Conservation (phyloP, 2,888 invertebrate species). For the Scaptomyza polygonia region DNA sequence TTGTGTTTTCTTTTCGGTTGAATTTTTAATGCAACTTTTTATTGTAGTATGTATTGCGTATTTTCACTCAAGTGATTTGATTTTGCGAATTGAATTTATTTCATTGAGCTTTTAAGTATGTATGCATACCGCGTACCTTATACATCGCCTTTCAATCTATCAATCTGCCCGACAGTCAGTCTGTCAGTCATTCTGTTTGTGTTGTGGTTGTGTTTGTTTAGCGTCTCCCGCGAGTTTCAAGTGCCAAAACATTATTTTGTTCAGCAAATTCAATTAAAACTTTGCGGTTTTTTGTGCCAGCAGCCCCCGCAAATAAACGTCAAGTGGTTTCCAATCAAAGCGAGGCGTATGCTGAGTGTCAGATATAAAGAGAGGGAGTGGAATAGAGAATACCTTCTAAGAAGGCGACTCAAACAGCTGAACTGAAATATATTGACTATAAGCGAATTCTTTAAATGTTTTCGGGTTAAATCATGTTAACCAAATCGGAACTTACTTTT, state of each 20-base stretch:
- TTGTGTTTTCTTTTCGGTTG: constrained; percentile 41
- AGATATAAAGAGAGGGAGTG: neutral
- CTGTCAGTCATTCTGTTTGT: constrained; percentile 36
- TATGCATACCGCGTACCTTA: constrained; percentile 62
- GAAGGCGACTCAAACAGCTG: constrained; percentile 14
- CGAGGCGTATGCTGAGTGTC: constrained; percentile 35
- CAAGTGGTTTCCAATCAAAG: constrained; percentile 66
- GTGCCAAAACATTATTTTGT: constrained; percentile 79
- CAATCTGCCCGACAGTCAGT: constrained; percentile 39
- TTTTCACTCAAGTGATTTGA: constrained; percentile 75
- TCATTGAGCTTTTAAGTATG: constrained; percentile 60
- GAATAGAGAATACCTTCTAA: neutral
- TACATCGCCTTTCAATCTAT: constrained; percentile 32
- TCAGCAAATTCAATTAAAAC: constrained; percentile 78
- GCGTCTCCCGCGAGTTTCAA: constrained; percentile 77
- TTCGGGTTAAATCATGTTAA: neutral
- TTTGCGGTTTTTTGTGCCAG: constrained; percentile 71
- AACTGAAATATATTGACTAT: constrained; percentile 1
- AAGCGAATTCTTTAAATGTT: neutral
- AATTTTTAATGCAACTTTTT: constrained; percentile 59
- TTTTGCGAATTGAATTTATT: constrained; percentile 75
- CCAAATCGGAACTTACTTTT: too few relatives aligned
- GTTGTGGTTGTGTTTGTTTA: constrained; percentile 70
- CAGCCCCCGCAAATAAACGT: constrained; percentile 55
- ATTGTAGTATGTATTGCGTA: constrained; percentile 49